Conservation (phyloP, 1,140 invertebrate species). For the Euglossa dilemma region DNA sequence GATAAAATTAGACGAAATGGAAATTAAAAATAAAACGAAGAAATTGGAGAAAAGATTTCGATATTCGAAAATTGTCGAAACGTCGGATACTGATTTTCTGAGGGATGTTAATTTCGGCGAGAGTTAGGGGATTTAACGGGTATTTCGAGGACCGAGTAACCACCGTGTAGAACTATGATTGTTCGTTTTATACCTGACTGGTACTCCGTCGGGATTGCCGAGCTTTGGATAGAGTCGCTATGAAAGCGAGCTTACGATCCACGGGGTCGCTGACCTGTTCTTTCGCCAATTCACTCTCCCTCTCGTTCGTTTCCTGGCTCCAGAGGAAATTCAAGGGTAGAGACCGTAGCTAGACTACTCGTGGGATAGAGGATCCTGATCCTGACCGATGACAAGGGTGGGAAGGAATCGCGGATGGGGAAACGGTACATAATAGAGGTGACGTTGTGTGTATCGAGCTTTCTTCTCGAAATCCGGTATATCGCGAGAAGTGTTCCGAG, state of each 20-base stretch:
- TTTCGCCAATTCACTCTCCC: conserved; percentile 49
- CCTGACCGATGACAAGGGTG: conserved; percentile 25
- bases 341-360: not conserved
- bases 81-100: too few relatives aligned
- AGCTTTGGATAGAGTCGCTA: conserved; percentile 14
- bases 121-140: too few relatives aligned
- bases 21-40: not conserved
- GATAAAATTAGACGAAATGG: not conserved
- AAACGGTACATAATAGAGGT: not conserved
- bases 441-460: not conserved
- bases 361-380: conserved; percentile 25
- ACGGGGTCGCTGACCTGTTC: conserved; percentile 40
- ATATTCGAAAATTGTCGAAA: not conserved
- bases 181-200: not conserved
- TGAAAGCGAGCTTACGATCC: conserved; percentile 34
- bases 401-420: not conserved
- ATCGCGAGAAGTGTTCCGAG: too few relatives aligned
- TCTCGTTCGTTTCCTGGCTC: conserved; percentile 38
- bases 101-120: not conserved
- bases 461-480: not conserved
- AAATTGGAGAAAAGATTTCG: not conserved
- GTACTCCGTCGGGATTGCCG: not conserved
- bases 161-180: not conserved
- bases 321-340: conserved; percentile 4
- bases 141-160: not conserved